A percentile compares a stretch with the other conserved stretches of the same genome.
Evolutionary conservation across 2,797 vertebrate genomes (phyloP).

Genomic region (Gallinago solitaria): DNA sequence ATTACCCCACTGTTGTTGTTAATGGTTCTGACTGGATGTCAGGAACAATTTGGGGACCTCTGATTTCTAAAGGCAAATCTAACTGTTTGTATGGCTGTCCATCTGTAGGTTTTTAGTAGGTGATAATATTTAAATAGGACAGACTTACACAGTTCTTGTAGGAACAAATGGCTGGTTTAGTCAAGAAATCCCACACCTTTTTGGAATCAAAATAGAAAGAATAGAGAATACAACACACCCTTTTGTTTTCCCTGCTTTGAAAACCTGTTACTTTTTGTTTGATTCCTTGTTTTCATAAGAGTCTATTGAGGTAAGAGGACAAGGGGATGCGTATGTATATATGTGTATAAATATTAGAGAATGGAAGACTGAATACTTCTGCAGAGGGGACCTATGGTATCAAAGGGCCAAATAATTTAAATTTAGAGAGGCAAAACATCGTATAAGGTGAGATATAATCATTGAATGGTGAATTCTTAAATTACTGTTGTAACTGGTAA

Average conservation of each 20-base stretch:
- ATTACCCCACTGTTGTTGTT: not conserved
- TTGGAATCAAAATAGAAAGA: not conserved
- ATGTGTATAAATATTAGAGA: not conserved
- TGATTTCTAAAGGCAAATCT: not conserved
- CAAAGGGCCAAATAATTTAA: not conserved
- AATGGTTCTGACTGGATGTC: not conserved
- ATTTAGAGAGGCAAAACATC: not conserved
- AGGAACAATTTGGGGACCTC: not conserved
- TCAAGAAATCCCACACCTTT: not conserved
- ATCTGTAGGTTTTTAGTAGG: not conserved
- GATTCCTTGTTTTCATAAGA: not conserved
- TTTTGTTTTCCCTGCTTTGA: not conserved
- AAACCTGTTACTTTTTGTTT: not conserved
- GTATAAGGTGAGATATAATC: not conserved
- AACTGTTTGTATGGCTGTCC: not conserved
- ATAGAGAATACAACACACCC: not conserved
- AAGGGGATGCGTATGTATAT: fast-evolving
- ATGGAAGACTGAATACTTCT: not conserved
- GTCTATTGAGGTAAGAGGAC: not conserved
- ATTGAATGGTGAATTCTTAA: not conserved
- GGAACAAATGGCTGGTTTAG: not conserved
- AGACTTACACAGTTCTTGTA: not conserved
- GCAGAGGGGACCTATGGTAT: not conserved
- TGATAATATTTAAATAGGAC: not conserved
- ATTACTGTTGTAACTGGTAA: not conserved